Evolutionary conservation across 1,140 invertebrate species (phyloP).

Genomic region (fruit fly (Drosophila melanogaster)): Release_6_plus_ISO1_MT NT_037436.4:16573501-16574000

Average conservation of each 20-base stretch:
- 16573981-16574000: neutral
- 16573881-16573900: conserved; percentile 14
- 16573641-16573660: neutral
- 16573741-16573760: too few species aligned
- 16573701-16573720: too few species aligned
- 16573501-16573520: conserved; percentile 15
- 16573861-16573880: conserved; percentile 14
- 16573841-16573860: neutral
- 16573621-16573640: neutral
- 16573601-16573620: too few species aligned
- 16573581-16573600: conserved; percentile 12
- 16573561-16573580: conserved; percentile 8
- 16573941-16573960: conserved; percentile 9
- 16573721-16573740: too few species aligned
- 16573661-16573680: too few species aligned
- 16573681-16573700: too few species aligned
- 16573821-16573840: neutral
- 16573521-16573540: conserved; percentile 12
- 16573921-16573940: conserved; percentile 9
- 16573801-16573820: conserved; percentile 24
- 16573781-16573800: neutral
- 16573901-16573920: conserved; percentile 1
- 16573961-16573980: neutral
- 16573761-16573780: too few species aligned
- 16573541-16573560: conserved; percentile 1